Evolutionary conservation across 2,888 invertebrate species (phyloP).

Genomic region (Luperina testacea): DNA sequence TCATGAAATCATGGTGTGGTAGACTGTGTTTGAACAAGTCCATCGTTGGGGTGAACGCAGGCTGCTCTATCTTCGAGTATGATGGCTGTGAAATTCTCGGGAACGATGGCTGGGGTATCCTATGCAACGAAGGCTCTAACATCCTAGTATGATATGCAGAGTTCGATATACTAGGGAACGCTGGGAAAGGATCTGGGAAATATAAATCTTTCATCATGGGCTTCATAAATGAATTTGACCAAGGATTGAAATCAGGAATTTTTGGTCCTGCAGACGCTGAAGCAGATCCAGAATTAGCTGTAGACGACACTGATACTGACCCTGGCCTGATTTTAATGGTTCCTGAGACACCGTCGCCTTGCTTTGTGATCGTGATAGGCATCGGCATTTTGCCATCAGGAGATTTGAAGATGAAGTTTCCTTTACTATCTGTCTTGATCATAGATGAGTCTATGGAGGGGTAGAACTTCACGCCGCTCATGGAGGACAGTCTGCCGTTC

Average conservation of each 20-base stretch:
- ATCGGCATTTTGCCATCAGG: conserved; percentile 60
- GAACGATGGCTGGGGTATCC: conserved; percentile 38
- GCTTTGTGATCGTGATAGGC: conserved; percentile 72
- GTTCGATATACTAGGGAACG: conserved; percentile 66
- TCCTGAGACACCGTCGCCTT: conserved; percentile 74
- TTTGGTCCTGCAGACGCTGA: conserved; percentile 50
- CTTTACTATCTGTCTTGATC: conserved; percentile 60
- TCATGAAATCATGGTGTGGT: conserved; percentile 61
- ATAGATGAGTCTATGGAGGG: conserved; percentile 66
- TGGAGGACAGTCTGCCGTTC: conserved; percentile 78
- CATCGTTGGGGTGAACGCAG: conserved; percentile 69
- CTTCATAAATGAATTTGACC: conserved; percentile 62
- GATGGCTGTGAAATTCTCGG: conserved; percentile 59
- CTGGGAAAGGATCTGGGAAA: conserved; percentile 64
- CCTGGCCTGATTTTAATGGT: conserved; percentile 77
- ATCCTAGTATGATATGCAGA: conserved; percentile 53
- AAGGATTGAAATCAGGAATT: conserved; percentile 50
- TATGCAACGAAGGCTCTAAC: conserved; percentile 68
- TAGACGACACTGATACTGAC: conserved; percentile 76
- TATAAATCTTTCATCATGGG: conserved; percentile 62
- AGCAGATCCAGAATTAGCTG: conserved; percentile 70
- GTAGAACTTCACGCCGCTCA: conserved; percentile 76
- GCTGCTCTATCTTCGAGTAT: conserved; percentile 63
- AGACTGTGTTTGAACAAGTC: conserved; percentile 69
- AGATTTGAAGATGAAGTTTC: conserved; percentile 59